These are phyloP conservation scores for Parazoanthus atlanticus DNA, from an alignment of 92 coral and sea anemone species.

Conservation along the genomic window DNA sequence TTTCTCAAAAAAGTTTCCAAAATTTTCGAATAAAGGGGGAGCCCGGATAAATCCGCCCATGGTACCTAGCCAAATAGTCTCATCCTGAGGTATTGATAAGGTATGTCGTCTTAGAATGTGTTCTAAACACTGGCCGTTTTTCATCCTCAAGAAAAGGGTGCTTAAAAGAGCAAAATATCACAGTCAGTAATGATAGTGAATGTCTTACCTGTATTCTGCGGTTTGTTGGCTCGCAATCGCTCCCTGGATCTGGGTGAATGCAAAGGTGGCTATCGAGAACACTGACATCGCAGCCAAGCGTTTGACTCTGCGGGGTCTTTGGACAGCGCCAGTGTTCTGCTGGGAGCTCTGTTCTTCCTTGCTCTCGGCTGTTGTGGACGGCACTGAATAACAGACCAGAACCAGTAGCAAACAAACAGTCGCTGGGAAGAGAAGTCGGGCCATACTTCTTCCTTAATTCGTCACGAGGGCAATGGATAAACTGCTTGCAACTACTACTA, in stretches of 20 bases:
- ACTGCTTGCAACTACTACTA: too few species aligned
- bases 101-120: too few species aligned
- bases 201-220: not conserved
- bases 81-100: too few species aligned
- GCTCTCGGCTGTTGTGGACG: not conserved
- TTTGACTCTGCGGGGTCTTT: not conserved
- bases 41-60: too few species aligned
- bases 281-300: constrained; percentile 1
- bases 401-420: not conserved
- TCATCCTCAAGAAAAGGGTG: not conserved
- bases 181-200: not conserved
- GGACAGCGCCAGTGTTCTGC: not conserved
- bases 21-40: too few species aligned
- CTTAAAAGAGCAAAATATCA: not conserved
- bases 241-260: not conserved
- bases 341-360: not conserved
- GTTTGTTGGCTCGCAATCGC: constrained; percentile 12
- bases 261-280: constrained; percentile 1
- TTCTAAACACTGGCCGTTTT: not conserved
- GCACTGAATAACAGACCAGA: not conserved
- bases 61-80: too few species aligned
- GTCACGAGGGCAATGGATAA: not conserved
- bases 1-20: too few species aligned
- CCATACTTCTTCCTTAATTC: not conserved
- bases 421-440: not conserved